These are phyloP conservation scores for Homalodisca vitripennis DNA, from an alignment of 1,140 invertebrate species.

Conservation along the genomic window DNA sequence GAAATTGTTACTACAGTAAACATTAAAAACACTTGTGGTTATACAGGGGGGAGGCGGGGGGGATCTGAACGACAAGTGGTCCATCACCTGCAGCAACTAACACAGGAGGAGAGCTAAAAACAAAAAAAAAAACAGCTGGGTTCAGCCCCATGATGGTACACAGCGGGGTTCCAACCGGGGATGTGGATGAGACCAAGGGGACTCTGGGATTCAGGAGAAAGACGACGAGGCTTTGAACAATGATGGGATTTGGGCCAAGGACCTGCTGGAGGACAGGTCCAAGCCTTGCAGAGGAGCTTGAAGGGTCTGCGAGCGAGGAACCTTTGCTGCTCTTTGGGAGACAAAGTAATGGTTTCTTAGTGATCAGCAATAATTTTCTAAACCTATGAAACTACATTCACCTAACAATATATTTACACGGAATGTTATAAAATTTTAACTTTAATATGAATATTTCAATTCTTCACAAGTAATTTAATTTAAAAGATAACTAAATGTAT, in stretches of 20 bases:
- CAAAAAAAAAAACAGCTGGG: conserved; percentile 94
- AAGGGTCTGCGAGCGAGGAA: conserved; percentile 97
- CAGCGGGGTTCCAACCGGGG: conserved; percentile 98
- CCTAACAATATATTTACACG: too few relatives aligned
- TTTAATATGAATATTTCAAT: too few relatives aligned
- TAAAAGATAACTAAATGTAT: too few relatives aligned
- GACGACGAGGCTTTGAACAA: conserved; percentile 95
- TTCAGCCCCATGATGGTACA: conserved; percentile 97
- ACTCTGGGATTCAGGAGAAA: conserved; percentile 99
- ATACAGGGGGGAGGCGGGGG: too few relatives aligned
- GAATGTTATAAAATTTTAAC: too few relatives aligned
- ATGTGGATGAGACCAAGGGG: conserved; percentile 99
- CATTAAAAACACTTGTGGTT: too few relatives aligned
- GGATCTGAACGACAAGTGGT: conserved; percentile 95
- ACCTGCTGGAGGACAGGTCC: conserved; percentile 95
- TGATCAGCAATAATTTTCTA: too few relatives aligned
- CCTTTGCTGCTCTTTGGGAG: conserved; percentile 93
- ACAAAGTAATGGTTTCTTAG: too few relatives aligned
- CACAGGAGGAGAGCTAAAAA: conserved; percentile 88
- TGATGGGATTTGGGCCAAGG: conserved; percentile 94
- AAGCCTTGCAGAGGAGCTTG: conserved; percentile 96
- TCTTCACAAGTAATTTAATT: too few relatives aligned
- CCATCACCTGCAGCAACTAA: conserved; percentile 84
- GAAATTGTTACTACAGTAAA: too few relatives aligned
- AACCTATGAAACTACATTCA: too few relatives aligned